Base-by-base conservation (phyloP, 2,113 vertebrate species). In the Lepus timidus region DNA sequence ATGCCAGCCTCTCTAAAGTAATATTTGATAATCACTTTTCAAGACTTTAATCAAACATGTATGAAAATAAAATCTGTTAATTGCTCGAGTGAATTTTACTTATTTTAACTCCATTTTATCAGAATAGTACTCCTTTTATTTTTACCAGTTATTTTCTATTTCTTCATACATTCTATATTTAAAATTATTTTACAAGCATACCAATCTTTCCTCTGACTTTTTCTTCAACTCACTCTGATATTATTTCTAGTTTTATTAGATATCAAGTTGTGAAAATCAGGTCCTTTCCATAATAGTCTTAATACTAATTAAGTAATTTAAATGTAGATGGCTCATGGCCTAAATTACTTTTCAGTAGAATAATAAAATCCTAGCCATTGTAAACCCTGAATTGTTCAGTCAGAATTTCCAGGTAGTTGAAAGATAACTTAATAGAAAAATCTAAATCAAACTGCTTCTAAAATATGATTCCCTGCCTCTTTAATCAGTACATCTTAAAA, bases 341-440 rank as follows among this genome's bases (percentile, higher is more conserved):
- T 90, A 85, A 61, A 88, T 94, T 95, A 93, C 75, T 91, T 94
- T 83, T 88, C 62, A 78, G 31, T 68, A 94, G 91, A 93, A 70
- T 55, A 95, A 90, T 83, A 73, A 91, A 85, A 94, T 22, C 23
- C 12, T 74, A 95, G 51, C 33, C 25, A 94, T 70, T 22, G 88
- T 7, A 75, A 86, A 89, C 23, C 13, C 58, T 79, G 25, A 90
- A 27, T 12, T 88, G 9, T 75, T 51, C 55, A 39, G 29, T 52
- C 93, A 94, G 68, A 31, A 52, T 87, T 90, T 62, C 49, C 75
- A 94, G 27, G 22, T 4, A 83, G 23, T 5, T 85, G 61, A 90
- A 90, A 93, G 61, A 84, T 20, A 83, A 61, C 23, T 83, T 85
- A 88, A 85, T 1, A 78, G 11, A 61, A 49, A 90, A 82, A 55